Base-by-base conservation (phyloP, 1,140 invertebrate genomes). In the Cephus cinctus region DNA sequence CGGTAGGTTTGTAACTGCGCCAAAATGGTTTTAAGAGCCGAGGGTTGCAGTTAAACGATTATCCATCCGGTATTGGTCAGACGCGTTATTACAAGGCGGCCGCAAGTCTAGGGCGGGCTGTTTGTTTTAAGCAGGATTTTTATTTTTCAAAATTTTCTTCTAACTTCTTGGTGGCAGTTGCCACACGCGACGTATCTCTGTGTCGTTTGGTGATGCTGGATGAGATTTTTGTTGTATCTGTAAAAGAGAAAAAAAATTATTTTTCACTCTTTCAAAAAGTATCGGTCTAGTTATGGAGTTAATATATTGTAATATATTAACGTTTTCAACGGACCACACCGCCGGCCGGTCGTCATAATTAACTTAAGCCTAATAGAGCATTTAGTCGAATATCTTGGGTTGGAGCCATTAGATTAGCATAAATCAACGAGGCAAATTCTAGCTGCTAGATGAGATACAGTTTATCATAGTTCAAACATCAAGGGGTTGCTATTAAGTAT, bases 301-400 rank as follows among this genome's bases (percentile, higher is more conserved):
- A 47, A 47, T 40, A 32, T 40, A 40, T 47, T 40, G 36, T 31
- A 47, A 47, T 25, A 36, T 38, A 50, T 45, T 45, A 25, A 20
- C 35, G 35, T 3, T n/a, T n/a, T n/a, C n/a, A n/a, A n/a, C 18
- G 21, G 39, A 41, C 39, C 39, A 41, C 39, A 41, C 39, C 39
- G 39, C 14, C 9, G 34, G 14, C 14, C 14, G 15, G 14, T 41
- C 39, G 39, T 41, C 20, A 41, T 63, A 65, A 65, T 65, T 65
- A 65, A 63, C 58, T 63, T 63, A 63, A 59, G 49, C 58, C 54
- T 65, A 65, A 65, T 65, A 65, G 62, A 65, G 62, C 62, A 50
- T 61, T 65, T 65, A 63, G 61, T 54, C 25, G 39, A 45, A 45
- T 49, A 49, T 40, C 57, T 61, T 61, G 45, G 54, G 58, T 58